Evolutionary conservation across 2,797 vertebrate species (phyloP).

Genomic region (Novumbra hubbsi): DNA sequence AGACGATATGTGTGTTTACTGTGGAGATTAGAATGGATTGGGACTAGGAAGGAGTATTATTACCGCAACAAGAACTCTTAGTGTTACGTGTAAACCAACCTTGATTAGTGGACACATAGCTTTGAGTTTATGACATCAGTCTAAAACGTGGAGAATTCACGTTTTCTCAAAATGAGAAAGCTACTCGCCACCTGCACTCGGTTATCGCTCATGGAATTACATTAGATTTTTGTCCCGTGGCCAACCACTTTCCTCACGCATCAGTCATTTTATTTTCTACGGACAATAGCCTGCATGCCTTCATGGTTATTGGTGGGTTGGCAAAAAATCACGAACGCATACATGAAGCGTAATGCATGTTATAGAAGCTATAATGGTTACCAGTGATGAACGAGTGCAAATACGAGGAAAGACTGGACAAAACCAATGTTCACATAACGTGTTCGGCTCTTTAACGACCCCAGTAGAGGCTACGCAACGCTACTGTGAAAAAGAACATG

Average conservation of each 20-base stretch:
- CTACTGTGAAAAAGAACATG: too few relatives aligned
- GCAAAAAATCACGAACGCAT: neutral
- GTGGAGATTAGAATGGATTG: neutral
- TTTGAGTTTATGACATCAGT: neutral
- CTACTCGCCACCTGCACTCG: slow-evolving; percentile 1
- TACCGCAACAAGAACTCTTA: too few relatives aligned
- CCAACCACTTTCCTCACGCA: neutral
- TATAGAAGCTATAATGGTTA: neutral
- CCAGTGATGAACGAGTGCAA: neutral
- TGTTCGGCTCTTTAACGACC: too few relatives aligned
- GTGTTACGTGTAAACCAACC: neutral
- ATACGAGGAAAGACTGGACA: neutral
- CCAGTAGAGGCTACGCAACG: too few relatives aligned
- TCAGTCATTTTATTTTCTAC: neutral
- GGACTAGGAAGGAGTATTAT: too few relatives aligned
- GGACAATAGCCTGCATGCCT: neutral
- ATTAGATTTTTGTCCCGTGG: neutral
- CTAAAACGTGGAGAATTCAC: neutral
- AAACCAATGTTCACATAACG: neutral
- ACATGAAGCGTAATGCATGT: neutral
- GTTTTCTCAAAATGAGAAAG: neutral
- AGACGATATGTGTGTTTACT: neutral
- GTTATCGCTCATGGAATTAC: neutral
- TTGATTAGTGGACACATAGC: neutral
- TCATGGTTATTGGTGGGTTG: neutral